A percentile compares a stretch with the other conserved stretches of the same genome.
phyloP scores from a whole-genome alignment of 2,797 vertebrate species.

The Esox masquinongy region DNA sequence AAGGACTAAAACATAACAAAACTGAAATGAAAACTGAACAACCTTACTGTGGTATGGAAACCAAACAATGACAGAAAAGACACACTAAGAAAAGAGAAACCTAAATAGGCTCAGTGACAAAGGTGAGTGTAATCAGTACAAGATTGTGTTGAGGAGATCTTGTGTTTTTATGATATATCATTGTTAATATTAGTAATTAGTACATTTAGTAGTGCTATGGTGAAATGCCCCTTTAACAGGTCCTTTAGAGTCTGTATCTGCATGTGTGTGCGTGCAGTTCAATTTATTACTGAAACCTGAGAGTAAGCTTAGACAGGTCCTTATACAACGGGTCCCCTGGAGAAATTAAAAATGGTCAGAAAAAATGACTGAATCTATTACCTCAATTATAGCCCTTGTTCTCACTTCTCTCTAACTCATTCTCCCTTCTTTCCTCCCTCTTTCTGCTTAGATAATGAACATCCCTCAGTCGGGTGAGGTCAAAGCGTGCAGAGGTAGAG shows the following conservation, averaged over 20 bases:
- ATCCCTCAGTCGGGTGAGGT: background rate
- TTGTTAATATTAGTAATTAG: background rate
- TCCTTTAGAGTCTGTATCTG: too few species aligned
- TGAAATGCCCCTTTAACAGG: too few species aligned
- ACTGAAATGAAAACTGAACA: too few species aligned
- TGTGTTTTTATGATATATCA: too few species aligned
- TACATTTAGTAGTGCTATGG: background rate
- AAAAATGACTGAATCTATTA: slow-evolving; percentile 8
- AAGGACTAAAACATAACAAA: too few species aligned
- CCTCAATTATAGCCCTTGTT: background rate
- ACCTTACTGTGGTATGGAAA: too few species aligned
- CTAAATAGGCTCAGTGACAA: too few species aligned
- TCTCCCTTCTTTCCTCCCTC: too few species aligned
- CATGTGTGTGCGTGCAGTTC: background rate
- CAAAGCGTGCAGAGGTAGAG: background rate
- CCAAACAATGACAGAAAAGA: too few species aligned
- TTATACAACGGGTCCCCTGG: slow-evolving; percentile 3
- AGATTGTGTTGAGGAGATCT: too few species aligned
- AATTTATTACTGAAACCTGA: slow-evolving; percentile 12
- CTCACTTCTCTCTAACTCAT: background rate
- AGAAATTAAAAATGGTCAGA: slow-evolving; percentile 26
- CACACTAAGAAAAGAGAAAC: too few species aligned
- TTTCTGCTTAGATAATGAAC: slow-evolving; percentile 4
- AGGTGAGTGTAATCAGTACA: too few species aligned
- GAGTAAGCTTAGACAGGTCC: slow-evolving; percentile 22